Conservation (phyloP, 2,797 vertebrate species). For the Neoniphon sammara region DNA sequence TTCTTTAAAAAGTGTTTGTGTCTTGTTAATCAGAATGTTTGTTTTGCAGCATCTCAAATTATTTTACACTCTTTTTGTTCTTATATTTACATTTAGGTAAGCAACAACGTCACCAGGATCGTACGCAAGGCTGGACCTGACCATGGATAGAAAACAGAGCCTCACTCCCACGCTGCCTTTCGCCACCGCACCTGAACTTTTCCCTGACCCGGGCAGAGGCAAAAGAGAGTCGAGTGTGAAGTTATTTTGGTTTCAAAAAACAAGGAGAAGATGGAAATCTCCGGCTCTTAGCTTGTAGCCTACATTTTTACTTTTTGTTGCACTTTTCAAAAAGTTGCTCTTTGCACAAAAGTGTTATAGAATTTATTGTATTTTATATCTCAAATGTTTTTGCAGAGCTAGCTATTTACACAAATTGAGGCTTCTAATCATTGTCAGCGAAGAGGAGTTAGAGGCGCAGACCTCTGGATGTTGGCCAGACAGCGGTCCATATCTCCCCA, state of each 20-base stretch:
- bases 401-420: constrained; percentile 62
- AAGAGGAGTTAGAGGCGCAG: constrained; percentile 51
- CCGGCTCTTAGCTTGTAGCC: constrained; percentile 28
- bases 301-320: constrained; percentile 3
- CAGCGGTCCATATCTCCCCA: constrained; percentile 76
- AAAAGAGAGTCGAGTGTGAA: constrained; percentile 46
- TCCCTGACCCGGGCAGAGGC: constrained; percentile 67
- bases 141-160: constrained; percentile 39
- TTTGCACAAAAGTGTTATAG: constrained; percentile 17
- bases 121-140: constrained; percentile 26
- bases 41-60: background rate
- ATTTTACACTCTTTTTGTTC: constrained; percentile 23
- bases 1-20: no score
- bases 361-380: constrained; percentile 43
- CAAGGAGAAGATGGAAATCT: constrained; percentile 44
- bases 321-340: background rate
- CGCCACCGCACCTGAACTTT: constrained; percentile 74
- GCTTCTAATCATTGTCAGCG: constrained; percentile 70
- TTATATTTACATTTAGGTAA: constrained; percentile 50
- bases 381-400: constrained; percentile 35
- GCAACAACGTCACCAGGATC: constrained; percentile 33
- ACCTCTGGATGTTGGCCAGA: constrained; percentile 79
- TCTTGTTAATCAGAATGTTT: constrained; percentile 7
- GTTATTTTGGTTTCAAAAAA: constrained; percentile 55
- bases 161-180: constrained; percentile 59